These are phyloP conservation scores for Eira barbara DNA, from an alignment of 2,113 vertebrate species.

Conservation along the genomic window DNA sequence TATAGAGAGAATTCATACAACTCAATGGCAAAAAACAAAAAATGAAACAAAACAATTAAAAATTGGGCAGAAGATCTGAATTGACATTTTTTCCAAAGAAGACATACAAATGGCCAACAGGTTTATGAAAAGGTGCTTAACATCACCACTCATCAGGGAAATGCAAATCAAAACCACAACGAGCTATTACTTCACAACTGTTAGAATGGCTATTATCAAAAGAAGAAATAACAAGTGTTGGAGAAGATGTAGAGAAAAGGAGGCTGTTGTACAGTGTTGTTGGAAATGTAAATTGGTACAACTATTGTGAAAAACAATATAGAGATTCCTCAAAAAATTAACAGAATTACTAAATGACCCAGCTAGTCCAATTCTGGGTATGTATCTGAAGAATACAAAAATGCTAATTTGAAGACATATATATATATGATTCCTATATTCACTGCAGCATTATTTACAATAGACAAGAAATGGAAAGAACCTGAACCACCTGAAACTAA, in stretches of 20 bases:
- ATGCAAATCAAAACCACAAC: background rate
- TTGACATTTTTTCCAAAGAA: background rate
- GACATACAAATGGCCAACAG: background rate
- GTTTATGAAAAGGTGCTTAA: background rate
- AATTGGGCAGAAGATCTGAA: background rate
- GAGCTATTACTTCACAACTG: background rate
- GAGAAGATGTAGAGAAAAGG: background rate
- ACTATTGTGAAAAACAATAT: background rate
- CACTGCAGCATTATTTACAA: background rate
- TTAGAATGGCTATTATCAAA: background rate
- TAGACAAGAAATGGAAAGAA: background rate
- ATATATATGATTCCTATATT: background rate
- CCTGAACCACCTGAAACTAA: background rate
- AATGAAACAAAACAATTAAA: background rate
- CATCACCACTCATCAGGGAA: background rate
- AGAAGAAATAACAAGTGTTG: background rate
- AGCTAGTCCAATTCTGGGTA: background rate
- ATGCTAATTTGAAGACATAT: background rate
- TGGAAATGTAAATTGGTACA: background rate
- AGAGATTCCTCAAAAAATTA: background rate
- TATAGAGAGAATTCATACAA: background rate
- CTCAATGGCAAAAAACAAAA: background rate
- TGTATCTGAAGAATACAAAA: background rate
- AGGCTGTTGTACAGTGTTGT: background rate
- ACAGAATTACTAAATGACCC: background rate